Conservation (phyloP, 2,113 vertebrate genomes). For the Gymnarchus niloticus region DNA sequence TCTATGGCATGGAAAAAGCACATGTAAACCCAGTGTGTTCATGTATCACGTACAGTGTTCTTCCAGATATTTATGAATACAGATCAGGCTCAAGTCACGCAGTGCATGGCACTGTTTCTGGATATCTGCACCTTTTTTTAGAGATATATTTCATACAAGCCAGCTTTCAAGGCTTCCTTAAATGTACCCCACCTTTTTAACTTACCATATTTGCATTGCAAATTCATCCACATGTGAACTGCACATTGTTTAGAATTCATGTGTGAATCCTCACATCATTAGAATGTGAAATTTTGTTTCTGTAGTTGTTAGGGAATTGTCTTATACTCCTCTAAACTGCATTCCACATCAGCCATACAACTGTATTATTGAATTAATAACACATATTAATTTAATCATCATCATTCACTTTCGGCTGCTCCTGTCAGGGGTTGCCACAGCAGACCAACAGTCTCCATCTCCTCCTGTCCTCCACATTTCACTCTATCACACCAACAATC, state of each 20-base stretch:
- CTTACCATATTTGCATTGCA: background rate
- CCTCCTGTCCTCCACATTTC: no score
- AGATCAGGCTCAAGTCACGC: background rate
- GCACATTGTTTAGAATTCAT: background rate
- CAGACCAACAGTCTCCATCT: no score
- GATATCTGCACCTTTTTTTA: background rate
- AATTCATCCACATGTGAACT: background rate
- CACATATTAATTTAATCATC: no score
- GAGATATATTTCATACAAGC: background rate
- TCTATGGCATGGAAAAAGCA: background rate
- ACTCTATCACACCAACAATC: no score
- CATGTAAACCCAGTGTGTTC: background rate
- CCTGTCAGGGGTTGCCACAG: no score
- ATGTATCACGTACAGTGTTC: background rate
- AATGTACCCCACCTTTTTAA: background rate
- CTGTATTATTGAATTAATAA: no score
- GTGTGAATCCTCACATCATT: no score
- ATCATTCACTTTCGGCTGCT: no score
- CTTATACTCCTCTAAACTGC: no score
- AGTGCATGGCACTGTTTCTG: background rate
- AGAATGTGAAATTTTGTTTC: no score
- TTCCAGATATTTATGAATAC: background rate
- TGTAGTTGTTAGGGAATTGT: no score
- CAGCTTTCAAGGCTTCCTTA: background rate
- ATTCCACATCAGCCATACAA: no score